Evolutionary conservation across 1,140 invertebrate species (phyloP), one percentile per base, ranked within the genome.

Genomic region (Drosophila pseudoananassae): DNA sequence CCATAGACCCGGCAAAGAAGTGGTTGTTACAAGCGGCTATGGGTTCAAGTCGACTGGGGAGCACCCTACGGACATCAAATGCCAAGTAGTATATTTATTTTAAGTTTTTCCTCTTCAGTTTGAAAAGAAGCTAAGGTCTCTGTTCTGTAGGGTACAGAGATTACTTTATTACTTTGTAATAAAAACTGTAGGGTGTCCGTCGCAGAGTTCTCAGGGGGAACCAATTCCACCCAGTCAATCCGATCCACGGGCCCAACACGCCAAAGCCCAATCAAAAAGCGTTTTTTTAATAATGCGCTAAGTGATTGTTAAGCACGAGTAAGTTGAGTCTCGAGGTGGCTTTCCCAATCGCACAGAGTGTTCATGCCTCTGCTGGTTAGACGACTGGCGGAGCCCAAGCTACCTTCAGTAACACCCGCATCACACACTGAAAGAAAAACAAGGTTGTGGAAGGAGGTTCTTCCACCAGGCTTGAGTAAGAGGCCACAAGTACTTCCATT

Each of bases 241-340:
- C 9, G 40, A 52, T 54, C 33, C 31, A 58, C 36, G 38, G 43
- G 55, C 33, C 63, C 60, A 63, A 68, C 82, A 88, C 78, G 75
- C 78, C 70, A 88, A 88, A 82, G 78, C 75, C 83, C 78, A 87
- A 87, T 87, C 82, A 87, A 87, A 84, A 87, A 82, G 78, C 83
- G 83, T 88, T 87, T 87, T 87, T 87, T 87, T 82, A 87, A 87
- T 88, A 87, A 87, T 83, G 83, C 83, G 83, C 83, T 87, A 87
- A 87, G 83, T 87, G 83, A 87, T 87, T 87, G 83, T 87, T 87
- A 82, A 79, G 75, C 78, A 64, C 56, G 71, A 47, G 33, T 47
- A 51, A 61, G 27, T 45, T 8, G 38, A 29, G 25, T 27, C 64
- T 25, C 56, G 50, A 58, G 17, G 43, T 45, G 66, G 47, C 66